Evolutionary conservation across 2,888 invertebrate genomes (phyloP), one percentile per base, ranked within the genome.

Genomic region (Acrobasis suavella): DNA sequence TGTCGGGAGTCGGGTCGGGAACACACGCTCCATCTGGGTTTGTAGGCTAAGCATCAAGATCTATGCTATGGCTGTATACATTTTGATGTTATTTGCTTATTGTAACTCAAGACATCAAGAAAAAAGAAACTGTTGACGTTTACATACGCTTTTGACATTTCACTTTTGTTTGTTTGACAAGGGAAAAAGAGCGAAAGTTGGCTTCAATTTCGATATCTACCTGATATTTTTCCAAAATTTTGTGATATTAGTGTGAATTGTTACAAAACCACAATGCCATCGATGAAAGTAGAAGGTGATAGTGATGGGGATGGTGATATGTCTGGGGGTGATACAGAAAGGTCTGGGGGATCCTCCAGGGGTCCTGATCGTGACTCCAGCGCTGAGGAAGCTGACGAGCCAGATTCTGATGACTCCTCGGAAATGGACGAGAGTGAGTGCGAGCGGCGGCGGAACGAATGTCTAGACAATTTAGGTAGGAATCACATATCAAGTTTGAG

Each of bases 351-450:
- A n/a, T 94, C 94, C 7, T 95, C 95, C 62, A 92, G 94, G 65
- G 95, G 95, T 62, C 95, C 94, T 46, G 94, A 94, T 65, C 88
- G 93, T 17, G 95, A 94, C 73, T 96, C 96, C 72, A 96, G 96
- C 70, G 95, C 96, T 67, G 96, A 96, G 75, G 96, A 95, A 73
- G 96, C 94, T 63, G 96, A 96, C 74, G 96, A 96, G 75, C 95
- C 95, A n/a, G 96, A 96, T 73, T 96, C 96, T 15, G 96, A 96
- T 88, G 96, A 96, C 83, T 96, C 96, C 65, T 95, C 95, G 63
- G 98, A 98, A 89, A 96, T 98, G 96, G 98, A 98, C 84, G 98
- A 97, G 82, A 96, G 95, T 70, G 98, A 98, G 88, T 98, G 97
- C 74, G 98, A 98, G 80, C 94, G 95, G 64, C 93, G 97, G 62